Base-by-base conservation (phyloP, 2,113 vertebrate genomes). In the Erythrocercus mccallii region DNA sequence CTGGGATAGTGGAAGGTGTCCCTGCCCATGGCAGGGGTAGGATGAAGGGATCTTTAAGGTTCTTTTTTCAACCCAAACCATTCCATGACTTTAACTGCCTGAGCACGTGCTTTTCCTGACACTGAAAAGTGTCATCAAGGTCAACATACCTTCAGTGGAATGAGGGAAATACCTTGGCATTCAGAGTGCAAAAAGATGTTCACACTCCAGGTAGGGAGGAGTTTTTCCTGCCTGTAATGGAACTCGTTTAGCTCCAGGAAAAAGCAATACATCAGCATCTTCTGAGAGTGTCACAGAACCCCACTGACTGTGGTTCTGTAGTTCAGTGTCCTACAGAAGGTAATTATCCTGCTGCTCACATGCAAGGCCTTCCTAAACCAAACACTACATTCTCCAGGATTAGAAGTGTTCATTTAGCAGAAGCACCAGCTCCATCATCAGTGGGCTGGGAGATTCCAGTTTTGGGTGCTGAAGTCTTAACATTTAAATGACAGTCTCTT, bases 301-400 rank as follows among this genome's bases (percentile, higher is more conserved):
- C 5, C 11, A 3, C 19, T 44, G 18, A 11, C 25, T 40, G 33
- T 66, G 28, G 12, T 25, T 76, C 50, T 45, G 27, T 16, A 31
- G 38, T n/a, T 82, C 27, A 33, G 30, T 74, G 69, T 77, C 42
- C 38, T 54, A 28, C 21, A 73, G 48, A n/a, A 60, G 44, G 30
- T 3, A 4, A 22, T 74, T 79, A 30, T 30, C 3, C 20, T 68
- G 31, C 21, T 92, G 53, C 9, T 44, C 21, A 6, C 0, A 0
- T 42, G 33, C 31, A 44, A 21, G 15, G 6, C 40, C 44, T 68
- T 72, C 37, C 21, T 53, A 40, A 84, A 81, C 9, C 16, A 7
- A 79, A 5, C 12, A n/a, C 6, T 16, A 9, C 4, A 2, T 85
- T 87, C 60, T 81, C 40, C 38, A 62, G 38, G 6, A 18, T 71